Base-by-base conservation (phyloP, 2,888 invertebrate genomes). In the Drosophila quasianomalipes region DNA sequence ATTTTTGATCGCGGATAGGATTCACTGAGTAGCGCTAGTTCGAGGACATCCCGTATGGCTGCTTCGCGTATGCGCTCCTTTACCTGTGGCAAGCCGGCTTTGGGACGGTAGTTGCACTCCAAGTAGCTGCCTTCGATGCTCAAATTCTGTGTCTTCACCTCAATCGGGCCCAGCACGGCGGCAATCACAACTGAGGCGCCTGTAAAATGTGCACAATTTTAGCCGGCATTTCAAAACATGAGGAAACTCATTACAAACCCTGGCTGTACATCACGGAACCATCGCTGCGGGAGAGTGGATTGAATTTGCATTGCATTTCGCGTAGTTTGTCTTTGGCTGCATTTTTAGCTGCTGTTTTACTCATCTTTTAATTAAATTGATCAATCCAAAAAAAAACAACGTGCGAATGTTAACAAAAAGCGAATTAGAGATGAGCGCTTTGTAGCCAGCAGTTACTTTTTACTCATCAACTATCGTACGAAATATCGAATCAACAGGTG, bases 1-100 rank as follows among this genome's bases (percentile, higher is more conserved):
- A 98, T 95, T 33, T 96, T 95, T 1, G 98, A 96, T 58, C 98
- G 95, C 6, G 98, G 98, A 94, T 98, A 96, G 44, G 97, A 91
- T 28, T 95, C 94, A 0, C 96, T 94, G 2, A 97, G 91, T 41
- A 98, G 93, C 0, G 96, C 95, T 16, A 96, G 94, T 92, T 97
- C 97, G 92, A 97, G 96, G 0, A 96, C 96, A 91, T 96, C 96
- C 81, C 95, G 95, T 63, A 98, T 95, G 9, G 96, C 94, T 79
- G 95, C 95, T 93, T 98, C 98, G 70, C 95, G 95, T 64, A 96
- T 95, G 88, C 96, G 96, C 76, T 97, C 96, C 58, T 94, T 94
- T 54, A 96, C 94, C 87, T 95, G 95, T 31, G 97, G 96, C 79
- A 96, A 94, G 4, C 98, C 98, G 62, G 95, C 94, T 93, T 97